Evolutionary conservation across 2,797 vertebrate species (phyloP).

Genomic region (Clamator glandarius): DNA sequence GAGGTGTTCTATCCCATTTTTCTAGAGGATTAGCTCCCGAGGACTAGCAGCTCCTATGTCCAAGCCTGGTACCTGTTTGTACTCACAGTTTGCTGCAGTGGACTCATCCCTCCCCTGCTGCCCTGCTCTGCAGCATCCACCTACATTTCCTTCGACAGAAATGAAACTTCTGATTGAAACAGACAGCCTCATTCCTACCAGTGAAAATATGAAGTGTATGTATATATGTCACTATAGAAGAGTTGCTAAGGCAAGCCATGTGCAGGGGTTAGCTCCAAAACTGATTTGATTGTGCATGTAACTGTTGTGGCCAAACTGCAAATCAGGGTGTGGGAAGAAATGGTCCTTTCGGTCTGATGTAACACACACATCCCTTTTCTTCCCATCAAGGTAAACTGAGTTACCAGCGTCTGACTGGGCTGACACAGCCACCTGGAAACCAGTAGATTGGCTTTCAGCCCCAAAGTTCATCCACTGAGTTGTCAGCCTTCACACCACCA

Average conservation of each 20-base stretch:
- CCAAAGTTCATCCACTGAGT: neutral
- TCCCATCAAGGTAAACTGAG: neutral
- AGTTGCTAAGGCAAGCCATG: neutral
- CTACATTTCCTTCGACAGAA: neutral
- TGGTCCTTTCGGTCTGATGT: neutral
- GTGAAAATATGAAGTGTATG: neutral
- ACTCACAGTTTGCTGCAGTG: neutral
- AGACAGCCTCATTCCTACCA: neutral
- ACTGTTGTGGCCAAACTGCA: neutral
- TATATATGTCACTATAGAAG: neutral
- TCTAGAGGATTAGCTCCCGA: neutral
- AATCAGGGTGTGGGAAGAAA: neutral
- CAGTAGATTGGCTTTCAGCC: neutral
- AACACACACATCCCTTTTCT: neutral
- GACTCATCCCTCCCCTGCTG: too few relatives aligned
- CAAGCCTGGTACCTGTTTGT: neutral
- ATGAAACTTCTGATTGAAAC: neutral
- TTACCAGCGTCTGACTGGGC: neutral
- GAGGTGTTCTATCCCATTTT: neutral
- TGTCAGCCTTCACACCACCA: neutral
- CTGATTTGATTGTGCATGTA: rapidly evolving
- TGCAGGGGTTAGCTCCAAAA: neutral
- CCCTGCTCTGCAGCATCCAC: neutral
- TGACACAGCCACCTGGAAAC: neutral
- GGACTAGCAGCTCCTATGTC: neutral